phyloP scores from a whole-genome alignment of 2,888 invertebrate genomes.

The Hipparchia semele region DNA sequence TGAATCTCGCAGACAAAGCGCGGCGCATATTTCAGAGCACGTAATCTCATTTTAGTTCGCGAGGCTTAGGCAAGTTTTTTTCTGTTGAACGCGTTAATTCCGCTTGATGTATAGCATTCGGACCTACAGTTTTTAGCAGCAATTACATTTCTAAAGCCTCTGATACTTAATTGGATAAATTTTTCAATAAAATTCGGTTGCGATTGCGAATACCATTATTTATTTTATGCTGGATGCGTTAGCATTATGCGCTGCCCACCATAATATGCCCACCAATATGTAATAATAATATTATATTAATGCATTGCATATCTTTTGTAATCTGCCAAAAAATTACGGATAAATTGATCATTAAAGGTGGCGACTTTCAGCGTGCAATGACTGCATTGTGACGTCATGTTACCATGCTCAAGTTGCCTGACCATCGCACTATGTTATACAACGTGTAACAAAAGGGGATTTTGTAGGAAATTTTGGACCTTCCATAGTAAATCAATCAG shows the following conservation, averaged over 20 bases:
- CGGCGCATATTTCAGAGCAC: slow-evolving; percentile 70
- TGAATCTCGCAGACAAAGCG: slow-evolving; percentile 73
- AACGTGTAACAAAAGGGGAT: too few relatives aligned
- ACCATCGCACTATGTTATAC: not conserved
- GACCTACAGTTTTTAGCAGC: slow-evolving; percentile 44
- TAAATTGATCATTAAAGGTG: too few relatives aligned
- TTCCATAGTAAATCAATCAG: too few relatives aligned
- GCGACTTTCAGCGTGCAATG: too few relatives aligned
- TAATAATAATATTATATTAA: too few relatives aligned
- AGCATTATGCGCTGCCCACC: not conserved
- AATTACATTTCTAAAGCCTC: slow-evolving; percentile 40
- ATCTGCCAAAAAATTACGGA: too few relatives aligned
- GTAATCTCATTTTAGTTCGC: slow-evolving; percentile 73
- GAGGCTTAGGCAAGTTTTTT: slow-evolving; percentile 61
- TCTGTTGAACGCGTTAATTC: slow-evolving; percentile 57
- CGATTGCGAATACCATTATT: not conserved
- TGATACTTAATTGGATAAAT: slow-evolving; percentile 35
- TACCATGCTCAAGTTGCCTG: too few relatives aligned
- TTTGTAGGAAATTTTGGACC: too few relatives aligned
- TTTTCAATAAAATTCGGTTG: slow-evolving; percentile 28
- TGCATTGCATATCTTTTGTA: too few relatives aligned
- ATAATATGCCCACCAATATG: too few relatives aligned
- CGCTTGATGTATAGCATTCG: slow-evolving; percentile 53
- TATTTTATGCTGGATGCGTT: not conserved
- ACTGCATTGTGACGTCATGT: too few relatives aligned